Evolutionary conservation across 2,113 vertebrate species (phyloP).

Genomic region (Mormyrus iriodes): DNA sequence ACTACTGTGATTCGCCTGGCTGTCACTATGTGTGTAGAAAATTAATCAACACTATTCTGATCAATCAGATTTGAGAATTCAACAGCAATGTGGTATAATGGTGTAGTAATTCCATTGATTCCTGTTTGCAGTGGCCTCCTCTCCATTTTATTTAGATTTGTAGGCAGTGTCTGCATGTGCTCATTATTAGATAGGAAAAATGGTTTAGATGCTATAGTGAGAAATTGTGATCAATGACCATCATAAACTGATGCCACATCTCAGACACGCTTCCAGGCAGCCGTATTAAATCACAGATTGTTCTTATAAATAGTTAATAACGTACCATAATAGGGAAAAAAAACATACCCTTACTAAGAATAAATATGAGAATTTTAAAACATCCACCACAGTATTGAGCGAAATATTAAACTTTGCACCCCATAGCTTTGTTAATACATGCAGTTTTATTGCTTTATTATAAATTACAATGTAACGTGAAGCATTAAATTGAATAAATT

Average conservation of each 20-base stretch:
- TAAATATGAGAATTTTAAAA: not conserved
- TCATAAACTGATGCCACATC: not conserved
- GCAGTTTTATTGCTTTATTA: not conserved
- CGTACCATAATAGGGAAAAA: not conserved
- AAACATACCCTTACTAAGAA: not conserved
- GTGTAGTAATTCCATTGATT: not conserved
- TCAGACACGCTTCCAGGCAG: not conserved
- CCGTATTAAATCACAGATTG: not conserved
- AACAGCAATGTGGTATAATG: not conserved
- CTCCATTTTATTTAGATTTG: not conserved
- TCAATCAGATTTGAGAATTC: not conserved
- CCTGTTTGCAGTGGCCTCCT: not conserved
- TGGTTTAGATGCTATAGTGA: not conserved
- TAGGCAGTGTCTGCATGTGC: not conserved
- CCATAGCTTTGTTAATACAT: not conserved
- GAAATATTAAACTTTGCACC: not conserved
- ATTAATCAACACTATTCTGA: not conserved
- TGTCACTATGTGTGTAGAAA: not conserved
- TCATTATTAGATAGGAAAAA: not conserved
- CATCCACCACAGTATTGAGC: not conserved
- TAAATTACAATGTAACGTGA: not conserved
- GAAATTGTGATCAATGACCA: not conserved
- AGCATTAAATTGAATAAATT: not conserved
- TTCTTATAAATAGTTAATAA: not conserved
- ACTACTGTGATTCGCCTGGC: not conserved